These are phyloP conservation scores for Rhadinocentrus ornatus DNA, from an alignment of 2,797 vertebrate genomes.

Conservation along the genomic window DNA sequence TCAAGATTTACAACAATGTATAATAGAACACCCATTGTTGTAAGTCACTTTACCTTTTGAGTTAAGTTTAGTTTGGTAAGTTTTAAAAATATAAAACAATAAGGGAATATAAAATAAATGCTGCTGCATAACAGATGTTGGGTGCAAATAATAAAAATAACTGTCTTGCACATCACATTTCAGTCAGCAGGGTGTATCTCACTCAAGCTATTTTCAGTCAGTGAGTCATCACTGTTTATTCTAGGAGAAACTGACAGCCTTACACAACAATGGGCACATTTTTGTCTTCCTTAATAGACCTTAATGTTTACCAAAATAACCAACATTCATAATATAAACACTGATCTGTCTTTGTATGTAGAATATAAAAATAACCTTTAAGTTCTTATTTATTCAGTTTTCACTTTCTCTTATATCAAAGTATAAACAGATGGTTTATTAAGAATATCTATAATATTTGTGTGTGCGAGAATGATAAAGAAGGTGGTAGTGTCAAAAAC, in stretches of 20 bases:
- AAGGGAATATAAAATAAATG: too few relatives aligned
- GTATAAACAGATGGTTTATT: neutral
- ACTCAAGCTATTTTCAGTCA: conserved; percentile 23
- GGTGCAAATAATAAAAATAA: conserved; percentile 10
- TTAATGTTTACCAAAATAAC: conserved; percentile 31
- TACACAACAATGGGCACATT: conserved; percentile 14
- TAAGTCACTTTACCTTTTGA: too few relatives aligned
- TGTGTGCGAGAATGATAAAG: conserved; percentile 17
- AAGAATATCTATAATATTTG: conserved; percentile 3
- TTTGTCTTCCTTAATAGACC: conserved; percentile 1
- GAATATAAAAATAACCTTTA: conserved; percentile 3
- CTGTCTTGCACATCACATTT: conserved; percentile 9
- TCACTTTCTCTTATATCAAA: neutral
- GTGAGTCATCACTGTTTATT: conserved; percentile 44
- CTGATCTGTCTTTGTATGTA: neutral
- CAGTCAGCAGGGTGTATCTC: conserved; percentile 7
- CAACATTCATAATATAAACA: conserved; percentile 20
- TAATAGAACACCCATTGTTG: too few relatives aligned
- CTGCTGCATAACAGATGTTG: neutral
- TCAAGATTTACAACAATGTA: too few relatives aligned
- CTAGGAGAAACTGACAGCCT: conserved; percentile 26
- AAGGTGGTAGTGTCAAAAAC: conserved; percentile 8
- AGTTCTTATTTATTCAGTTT: neutral
- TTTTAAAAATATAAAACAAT: too few relatives aligned
- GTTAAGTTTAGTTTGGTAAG: too few relatives aligned